A percentile compares a stretch with the other conserved stretches of the same genome.
phyloP scores from a whole-genome alignment of 1,140 invertebrate species.

The Rhyzopertha dominica region DNA sequence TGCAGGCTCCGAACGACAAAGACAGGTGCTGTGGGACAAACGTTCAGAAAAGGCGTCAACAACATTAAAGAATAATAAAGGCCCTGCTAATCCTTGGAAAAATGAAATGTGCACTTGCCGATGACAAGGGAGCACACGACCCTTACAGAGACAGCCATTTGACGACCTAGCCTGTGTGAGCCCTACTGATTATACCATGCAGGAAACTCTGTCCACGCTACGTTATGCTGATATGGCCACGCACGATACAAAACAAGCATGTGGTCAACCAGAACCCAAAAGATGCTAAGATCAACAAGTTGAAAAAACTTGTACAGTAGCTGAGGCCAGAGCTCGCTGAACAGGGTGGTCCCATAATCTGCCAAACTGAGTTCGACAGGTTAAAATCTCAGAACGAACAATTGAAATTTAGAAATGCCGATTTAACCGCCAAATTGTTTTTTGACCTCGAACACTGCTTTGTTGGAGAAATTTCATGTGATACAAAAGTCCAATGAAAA shows the following conservation, averaged over 20 bases:
- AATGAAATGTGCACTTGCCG: constrained; percentile 83
- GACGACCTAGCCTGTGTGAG: constrained; percentile 89
- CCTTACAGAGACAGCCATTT: constrained; percentile 89
- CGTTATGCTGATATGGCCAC: constrained; percentile 86
- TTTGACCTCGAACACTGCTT: constrained; percentile 54
- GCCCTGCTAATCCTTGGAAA: constrained; percentile 87
- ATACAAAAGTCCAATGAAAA: constrained; percentile 60
- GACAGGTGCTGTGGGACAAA: constrained; percentile 83
- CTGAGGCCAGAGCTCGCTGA: constrained; percentile 56
- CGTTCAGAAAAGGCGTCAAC: constrained; percentile 90
- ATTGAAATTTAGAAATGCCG: constrained; percentile 53
- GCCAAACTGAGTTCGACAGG: constrained; percentile 49
- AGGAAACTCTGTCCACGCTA: constrained; percentile 85
- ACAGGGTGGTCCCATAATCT: constrained; percentile 37
- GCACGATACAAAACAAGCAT: constrained; percentile 88
- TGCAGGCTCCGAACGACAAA: constrained; percentile 93
- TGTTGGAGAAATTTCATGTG: constrained; percentile 58
- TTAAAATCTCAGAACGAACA: constrained; percentile 49
- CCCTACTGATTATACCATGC: constrained; percentile 82
- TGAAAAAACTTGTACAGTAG: constrained; percentile 63
- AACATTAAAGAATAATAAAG: too few relatives aligned
- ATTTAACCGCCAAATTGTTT: constrained; percentile 55
- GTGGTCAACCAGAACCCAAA: constrained; percentile 84
- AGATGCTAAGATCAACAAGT: constrained; percentile 58
- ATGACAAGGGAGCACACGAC: constrained; percentile 62